Conservation (phyloP, 2,797 vertebrate species). For the Cheirogaleus major region DNA sequence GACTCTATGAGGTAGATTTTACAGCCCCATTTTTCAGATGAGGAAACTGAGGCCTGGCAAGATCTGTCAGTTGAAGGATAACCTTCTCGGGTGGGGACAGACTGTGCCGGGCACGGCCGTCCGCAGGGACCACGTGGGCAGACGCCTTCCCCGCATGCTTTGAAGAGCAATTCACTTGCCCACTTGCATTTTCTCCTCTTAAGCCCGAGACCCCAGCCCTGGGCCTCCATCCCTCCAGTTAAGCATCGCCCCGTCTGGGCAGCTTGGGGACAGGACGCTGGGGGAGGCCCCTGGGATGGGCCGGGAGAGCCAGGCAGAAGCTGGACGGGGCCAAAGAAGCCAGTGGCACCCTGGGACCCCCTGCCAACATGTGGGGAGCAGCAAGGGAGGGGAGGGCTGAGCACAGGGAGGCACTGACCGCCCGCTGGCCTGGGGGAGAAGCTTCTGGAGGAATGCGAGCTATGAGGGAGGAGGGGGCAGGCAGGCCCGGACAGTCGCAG, state of each 20-base stretch:
- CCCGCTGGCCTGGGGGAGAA: conserved; percentile 54
- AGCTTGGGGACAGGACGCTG: background rate
- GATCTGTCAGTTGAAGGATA: background rate
- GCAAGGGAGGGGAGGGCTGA: background rate
- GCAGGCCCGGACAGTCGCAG: conserved; percentile 62
- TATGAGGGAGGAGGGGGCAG: conserved; percentile 71
- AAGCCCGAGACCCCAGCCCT: background rate
- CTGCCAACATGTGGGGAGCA: background rate
- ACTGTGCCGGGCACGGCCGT: background rate
- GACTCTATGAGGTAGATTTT: background rate
- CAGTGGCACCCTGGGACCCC: background rate
- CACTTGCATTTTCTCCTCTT: background rate
- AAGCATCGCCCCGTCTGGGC: background rate
- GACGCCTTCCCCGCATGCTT: background rate
- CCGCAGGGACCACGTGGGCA: background rate
- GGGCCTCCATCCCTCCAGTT: background rate
- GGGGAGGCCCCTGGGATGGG: background rate
- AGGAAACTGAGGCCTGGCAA: background rate
- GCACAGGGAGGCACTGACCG: background rate
- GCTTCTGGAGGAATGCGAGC: conserved; percentile 74
- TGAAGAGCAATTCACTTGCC: background rate
- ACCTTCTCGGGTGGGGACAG: background rate
- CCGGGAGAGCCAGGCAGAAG: background rate
- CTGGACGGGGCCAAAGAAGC: background rate
- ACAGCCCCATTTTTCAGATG: background rate